These are phyloP conservation scores for Tetropium fuscum DNA, from an alignment of 2,888 invertebrate species.

Conservation along the genomic window DNA sequence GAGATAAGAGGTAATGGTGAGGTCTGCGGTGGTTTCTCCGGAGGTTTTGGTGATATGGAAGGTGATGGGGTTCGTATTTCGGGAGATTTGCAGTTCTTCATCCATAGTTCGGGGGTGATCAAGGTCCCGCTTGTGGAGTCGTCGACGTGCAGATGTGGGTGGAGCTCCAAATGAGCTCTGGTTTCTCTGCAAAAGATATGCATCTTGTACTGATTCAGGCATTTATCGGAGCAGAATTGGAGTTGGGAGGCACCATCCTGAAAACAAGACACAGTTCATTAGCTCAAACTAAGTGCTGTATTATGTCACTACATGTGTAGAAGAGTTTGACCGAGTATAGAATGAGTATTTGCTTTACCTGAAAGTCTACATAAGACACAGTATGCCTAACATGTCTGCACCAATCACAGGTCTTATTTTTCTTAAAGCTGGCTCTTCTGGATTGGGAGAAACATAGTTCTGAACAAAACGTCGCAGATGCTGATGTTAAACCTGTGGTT, in stretches of 20 bases:
- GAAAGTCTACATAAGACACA: conserved; percentile 90
- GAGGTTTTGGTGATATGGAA: conserved; percentile 56
- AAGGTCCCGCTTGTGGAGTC: conserved; percentile 62
- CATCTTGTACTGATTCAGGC: conserved; percentile 97
- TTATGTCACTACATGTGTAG: too few species aligned
- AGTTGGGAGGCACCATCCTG: conserved; percentile 92
- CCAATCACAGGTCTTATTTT: conserved; percentile 94
- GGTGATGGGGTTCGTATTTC: conserved; percentile 54
- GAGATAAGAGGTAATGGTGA: conserved; percentile 75
- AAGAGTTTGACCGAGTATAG: too few species aligned
- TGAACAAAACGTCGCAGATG: conserved; percentile 77
- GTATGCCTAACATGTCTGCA: conserved; percentile 89
- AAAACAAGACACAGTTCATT: too few species aligned
- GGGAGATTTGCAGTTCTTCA: conserved; percentile 78
- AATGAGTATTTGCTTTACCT: too few species aligned
- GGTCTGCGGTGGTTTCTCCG: conserved; percentile 57
- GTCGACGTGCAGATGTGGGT: conserved; percentile 75
- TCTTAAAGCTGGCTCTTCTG: conserved; percentile 88
- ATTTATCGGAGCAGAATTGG: conserved; percentile 93
- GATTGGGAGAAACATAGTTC: conserved; percentile 93
- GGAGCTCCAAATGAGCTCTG: conserved; percentile 89
- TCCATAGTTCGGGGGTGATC: conserved; percentile 93
- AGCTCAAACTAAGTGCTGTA: too few species aligned
- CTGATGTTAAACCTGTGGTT: conserved; percentile 67
- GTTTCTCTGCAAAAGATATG: conserved; percentile 96